Evolutionary conservation across 2,113 vertebrate genomes (phyloP).

Genomic region (Sapajus apella): DNA sequence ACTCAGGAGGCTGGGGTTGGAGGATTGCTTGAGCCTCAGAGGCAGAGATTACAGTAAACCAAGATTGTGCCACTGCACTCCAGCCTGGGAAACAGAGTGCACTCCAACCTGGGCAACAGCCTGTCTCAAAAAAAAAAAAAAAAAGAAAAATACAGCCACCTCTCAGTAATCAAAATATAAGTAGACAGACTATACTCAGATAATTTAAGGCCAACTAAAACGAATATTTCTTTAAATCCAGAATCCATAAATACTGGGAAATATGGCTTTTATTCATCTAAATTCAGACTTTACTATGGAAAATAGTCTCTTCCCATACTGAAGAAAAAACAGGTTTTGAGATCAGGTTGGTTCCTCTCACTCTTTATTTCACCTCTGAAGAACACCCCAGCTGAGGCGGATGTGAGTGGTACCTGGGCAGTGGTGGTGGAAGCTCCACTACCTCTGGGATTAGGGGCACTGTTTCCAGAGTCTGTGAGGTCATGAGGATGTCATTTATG

Average conservation of each 20-base stretch:
- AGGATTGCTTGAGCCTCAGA: too few relatives aligned
- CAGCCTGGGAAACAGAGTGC: too few relatives aligned
- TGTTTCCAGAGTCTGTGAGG: slow-evolving; percentile 88
- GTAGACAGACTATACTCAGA: not conserved
- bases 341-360: not conserved
- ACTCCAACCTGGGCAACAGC: too few relatives aligned
- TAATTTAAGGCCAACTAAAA: not conserved
- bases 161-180: not conserved
- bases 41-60: not conserved
- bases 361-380: slow-evolving; percentile 25
- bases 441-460: slow-evolving; percentile 86
- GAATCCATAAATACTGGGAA: slow-evolving; percentile 26
- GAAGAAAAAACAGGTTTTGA: slow-evolving; percentile 14
- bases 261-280: slow-evolving; percentile 43
- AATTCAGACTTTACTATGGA: slow-evolving; percentile 26
- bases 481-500: slow-evolving; percentile 84
- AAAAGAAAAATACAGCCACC: not conserved
- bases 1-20: too few relatives aligned
- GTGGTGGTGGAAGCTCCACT: slow-evolving; percentile 68
- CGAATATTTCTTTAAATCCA: slow-evolving; percentile 18
- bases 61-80: too few relatives aligned
- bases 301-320: not conserved
- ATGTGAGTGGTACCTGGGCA: slow-evolving; percentile 78
- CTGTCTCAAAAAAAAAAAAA: too few relatives aligned
- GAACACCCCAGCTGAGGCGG: not conserved